Conservation (phyloP, 2,888 invertebrate genomes). For the Campoletis raptor region DNA sequence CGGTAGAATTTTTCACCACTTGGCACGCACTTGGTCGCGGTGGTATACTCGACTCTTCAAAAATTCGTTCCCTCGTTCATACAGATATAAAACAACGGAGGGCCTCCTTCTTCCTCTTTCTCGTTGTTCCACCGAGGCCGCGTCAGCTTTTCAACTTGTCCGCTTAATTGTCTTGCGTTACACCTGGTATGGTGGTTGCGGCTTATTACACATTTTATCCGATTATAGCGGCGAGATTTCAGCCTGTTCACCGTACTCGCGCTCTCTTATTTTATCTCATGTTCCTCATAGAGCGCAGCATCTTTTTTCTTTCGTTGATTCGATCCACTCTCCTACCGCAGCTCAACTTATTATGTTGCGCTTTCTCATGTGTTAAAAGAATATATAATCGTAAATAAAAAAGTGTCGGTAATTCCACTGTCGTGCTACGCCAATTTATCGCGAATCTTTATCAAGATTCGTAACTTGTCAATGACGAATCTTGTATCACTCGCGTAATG, state of each 20-base stretch:
- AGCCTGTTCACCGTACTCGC: slow-evolving; percentile 29
- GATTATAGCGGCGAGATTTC: slow-evolving; percentile 67
- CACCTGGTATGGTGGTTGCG: slow-evolving; percentile 42
- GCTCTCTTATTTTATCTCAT: slow-evolving; percentile 45
- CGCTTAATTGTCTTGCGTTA: slow-evolving; percentile 73
- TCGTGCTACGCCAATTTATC: background rate
- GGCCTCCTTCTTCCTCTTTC: slow-evolving; percentile 14
- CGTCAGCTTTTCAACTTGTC: slow-evolving; percentile 47
- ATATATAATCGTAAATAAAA: background rate
- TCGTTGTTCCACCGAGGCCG: slow-evolving; percentile 50
- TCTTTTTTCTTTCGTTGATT: slow-evolving; percentile 18
- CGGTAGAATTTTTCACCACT: slow-evolving; percentile 27
- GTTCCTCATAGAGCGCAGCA: slow-evolving; percentile 6
- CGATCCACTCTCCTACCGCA: slow-evolving; percentile 7
- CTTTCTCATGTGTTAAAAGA: background rate
- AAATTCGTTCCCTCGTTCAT: slow-evolving; percentile 15
- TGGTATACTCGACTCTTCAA: slow-evolving; percentile 25
- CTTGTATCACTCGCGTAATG: background rate
- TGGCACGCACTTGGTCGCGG: slow-evolving; percentile 32
- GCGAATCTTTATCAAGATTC: background rate
- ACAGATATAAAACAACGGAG: background rate
- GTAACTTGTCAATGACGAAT: background rate
- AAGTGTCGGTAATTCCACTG: too few relatives aligned
- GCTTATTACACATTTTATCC: slow-evolving; percentile 65
- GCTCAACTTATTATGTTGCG: slow-evolving; percentile 2